A percentile compares a stretch with the other conserved stretches of the same genome.
Evolutionary conservation across 2,113 vertebrate species (phyloP).

Genomic region (Grammomys dolichurus): DNA sequence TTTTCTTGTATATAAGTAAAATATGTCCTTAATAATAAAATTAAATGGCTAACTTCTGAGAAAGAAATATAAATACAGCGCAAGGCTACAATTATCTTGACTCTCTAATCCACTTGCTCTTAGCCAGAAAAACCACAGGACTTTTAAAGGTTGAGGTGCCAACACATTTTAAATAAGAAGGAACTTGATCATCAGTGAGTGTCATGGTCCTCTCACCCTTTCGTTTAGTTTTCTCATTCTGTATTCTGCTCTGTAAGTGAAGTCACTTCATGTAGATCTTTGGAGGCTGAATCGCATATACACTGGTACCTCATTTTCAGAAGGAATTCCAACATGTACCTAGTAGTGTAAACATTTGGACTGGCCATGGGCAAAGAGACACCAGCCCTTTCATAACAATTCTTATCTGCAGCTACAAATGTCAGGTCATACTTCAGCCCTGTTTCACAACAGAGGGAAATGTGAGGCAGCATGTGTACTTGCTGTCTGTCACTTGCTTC

Average conservation of each 20-base stretch:
- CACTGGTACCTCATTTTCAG: neutral
- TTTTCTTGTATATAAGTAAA: neutral
- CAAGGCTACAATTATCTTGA: neutral
- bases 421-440: neutral
- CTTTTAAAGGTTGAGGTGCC: neutral
- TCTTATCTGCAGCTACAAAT: neutral
- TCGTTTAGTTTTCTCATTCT: neutral
- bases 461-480: neutral
- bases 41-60: neutral
- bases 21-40: neutral
- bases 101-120: neutral
- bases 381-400: neutral
- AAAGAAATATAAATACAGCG: neutral
- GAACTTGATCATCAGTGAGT: neutral
- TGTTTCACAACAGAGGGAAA: neutral
- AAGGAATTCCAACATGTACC: neutral
- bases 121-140: neutral
- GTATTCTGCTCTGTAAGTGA: no score
- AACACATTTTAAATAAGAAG: neutral
- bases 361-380: neutral
- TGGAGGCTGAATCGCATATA: neutral
- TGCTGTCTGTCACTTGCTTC: neutral
- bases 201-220: neutral
- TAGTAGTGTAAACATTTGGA: neutral
- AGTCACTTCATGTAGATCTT: neutral